These are phyloP conservation scores for Melieria omissa DNA, from an alignment of 2,888 invertebrate species.

Conservation along the genomic window DNA sequence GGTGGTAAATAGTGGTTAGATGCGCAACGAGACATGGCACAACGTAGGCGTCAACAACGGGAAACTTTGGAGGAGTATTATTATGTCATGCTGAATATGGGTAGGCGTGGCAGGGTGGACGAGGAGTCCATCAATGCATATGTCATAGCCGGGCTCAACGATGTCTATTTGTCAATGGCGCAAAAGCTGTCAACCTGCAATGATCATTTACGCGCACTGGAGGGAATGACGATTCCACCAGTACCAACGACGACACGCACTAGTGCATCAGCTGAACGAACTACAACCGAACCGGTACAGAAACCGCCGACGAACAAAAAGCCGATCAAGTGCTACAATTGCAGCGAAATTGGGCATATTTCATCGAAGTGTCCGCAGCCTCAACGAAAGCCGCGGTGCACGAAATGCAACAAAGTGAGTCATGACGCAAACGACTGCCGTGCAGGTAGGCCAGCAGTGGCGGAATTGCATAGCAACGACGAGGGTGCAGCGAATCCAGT, in stretches of 20 bases:
- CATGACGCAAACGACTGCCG: slow-evolving; percentile 39
- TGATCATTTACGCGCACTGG: slow-evolving; percentile 38
- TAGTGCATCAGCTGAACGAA: neutral
- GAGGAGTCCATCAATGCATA: slow-evolving; percentile 42
- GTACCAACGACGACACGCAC: neutral
- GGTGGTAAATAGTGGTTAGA: neutral
- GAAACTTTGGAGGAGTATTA: slow-evolving; percentile 41
- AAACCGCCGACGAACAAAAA: neutral
- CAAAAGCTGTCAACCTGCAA: slow-evolving; percentile 27
- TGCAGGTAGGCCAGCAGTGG: neutral
- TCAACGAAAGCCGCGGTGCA: slow-evolving; percentile 28
- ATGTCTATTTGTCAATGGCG: slow-evolving; percentile 33
- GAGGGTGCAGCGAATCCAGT: neutral
- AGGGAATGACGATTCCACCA: slow-evolving; percentile 25
- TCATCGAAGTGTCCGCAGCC: slow-evolving; percentile 40
- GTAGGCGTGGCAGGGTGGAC: slow-evolving; percentile 37
- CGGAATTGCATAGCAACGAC: slow-evolving; percentile 1
- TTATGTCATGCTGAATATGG: slow-evolving; percentile 40
- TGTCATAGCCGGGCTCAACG: slow-evolving; percentile 41
- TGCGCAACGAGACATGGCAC: slow-evolving; percentile 22
- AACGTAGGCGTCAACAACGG: slow-evolving; percentile 24
- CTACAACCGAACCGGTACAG: neutral
- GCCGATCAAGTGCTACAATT: slow-evolving; percentile 39
- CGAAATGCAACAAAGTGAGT: slow-evolving; percentile 31
- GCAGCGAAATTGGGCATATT: slow-evolving; percentile 38